Evolutionary conservation across 2,888 invertebrate genomes (phyloP).

Genomic region (Drosophila flavopinicola): DNA sequence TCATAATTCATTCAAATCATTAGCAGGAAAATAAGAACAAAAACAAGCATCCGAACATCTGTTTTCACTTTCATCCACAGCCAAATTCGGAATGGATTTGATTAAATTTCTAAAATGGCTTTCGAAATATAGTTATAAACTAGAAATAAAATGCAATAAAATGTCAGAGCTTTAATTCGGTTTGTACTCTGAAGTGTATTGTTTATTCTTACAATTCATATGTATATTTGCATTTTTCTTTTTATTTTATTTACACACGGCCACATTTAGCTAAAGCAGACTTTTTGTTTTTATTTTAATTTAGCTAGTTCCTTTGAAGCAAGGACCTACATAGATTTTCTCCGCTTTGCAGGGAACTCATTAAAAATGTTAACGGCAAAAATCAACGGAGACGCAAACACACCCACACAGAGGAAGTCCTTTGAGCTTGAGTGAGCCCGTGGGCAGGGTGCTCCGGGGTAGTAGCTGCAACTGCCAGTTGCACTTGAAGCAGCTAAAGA

Average conservation of each 20-base stretch:
- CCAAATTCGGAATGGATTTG: too few species aligned
- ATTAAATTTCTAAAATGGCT: too few species aligned
- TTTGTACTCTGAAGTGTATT: too few species aligned
- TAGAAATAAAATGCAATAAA: too few species aligned
- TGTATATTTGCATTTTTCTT: too few species aligned
- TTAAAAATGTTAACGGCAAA: slow-evolving; percentile 29
- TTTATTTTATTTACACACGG: too few species aligned
- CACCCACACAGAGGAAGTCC: not conserved
- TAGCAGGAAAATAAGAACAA: not conserved
- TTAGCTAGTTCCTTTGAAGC: not conserved
- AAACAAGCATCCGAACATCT: not conserved
- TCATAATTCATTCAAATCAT: slow-evolving; percentile 13
- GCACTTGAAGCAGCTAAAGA: slow-evolving; percentile 11
- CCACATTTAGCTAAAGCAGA: not conserved
- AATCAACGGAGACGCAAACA: slow-evolving; percentile 12
- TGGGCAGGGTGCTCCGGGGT: not conserved
- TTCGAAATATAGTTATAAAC: too few species aligned
- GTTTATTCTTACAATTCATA: too few species aligned
- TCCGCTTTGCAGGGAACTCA: slow-evolving; percentile 14
- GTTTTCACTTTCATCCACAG: too few species aligned
- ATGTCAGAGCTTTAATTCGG: too few species aligned
- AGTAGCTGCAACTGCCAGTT: slow-evolving; percentile 13
- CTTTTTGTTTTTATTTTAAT: not conserved
- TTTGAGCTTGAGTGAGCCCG: slow-evolving; percentile 4
- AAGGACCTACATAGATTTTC: not conserved